These are phyloP conservation scores for Macropis europaea DNA, from an alignment of 2,888 invertebrate species.

Conservation along the genomic window DNA sequence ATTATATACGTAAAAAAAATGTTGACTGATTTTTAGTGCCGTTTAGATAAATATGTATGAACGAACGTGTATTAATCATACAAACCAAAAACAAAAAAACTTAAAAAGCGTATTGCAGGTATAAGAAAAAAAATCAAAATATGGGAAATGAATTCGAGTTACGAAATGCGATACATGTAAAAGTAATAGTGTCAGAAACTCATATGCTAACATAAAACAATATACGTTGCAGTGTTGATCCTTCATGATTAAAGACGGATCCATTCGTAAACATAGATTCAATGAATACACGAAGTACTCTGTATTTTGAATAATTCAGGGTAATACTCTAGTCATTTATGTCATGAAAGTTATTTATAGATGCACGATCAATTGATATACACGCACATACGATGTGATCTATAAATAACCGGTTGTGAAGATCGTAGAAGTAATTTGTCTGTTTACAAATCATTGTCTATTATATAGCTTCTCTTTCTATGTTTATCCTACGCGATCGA, in stretches of 20 bases:
- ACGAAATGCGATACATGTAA: background rate
- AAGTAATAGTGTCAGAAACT: conserved; percentile 1
- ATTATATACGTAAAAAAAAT: conserved; percentile 45
- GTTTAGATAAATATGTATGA: conserved; percentile 21
- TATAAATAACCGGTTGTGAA: conserved; percentile 34
- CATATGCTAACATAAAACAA: background rate
- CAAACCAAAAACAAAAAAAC: background rate
- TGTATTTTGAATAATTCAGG: conserved; percentile 36
- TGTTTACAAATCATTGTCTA: conserved; percentile 23
- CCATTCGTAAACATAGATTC: background rate
- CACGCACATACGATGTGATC: conserved; percentile 41
- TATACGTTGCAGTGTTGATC: background rate
- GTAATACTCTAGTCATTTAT: conserved; percentile 52
- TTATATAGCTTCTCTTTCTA: conserved; percentile 6
- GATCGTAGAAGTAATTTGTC: conserved; percentile 6
- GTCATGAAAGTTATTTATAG: conserved; percentile 38
- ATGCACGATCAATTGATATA: conserved; percentile 27
- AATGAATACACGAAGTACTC: conserved; percentile 1
- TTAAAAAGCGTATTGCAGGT: background rate
- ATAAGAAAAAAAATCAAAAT: background rate
- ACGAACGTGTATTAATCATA: conserved; percentile 7
- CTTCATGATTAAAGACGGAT: conserved; percentile 13
- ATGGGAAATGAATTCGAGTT: background rate
- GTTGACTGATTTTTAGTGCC: conserved; percentile 52
- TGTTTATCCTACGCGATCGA: background rate